Conservation (phyloP, 2,113 vertebrate genomes). For the Sphyrna mokarran region DNA sequence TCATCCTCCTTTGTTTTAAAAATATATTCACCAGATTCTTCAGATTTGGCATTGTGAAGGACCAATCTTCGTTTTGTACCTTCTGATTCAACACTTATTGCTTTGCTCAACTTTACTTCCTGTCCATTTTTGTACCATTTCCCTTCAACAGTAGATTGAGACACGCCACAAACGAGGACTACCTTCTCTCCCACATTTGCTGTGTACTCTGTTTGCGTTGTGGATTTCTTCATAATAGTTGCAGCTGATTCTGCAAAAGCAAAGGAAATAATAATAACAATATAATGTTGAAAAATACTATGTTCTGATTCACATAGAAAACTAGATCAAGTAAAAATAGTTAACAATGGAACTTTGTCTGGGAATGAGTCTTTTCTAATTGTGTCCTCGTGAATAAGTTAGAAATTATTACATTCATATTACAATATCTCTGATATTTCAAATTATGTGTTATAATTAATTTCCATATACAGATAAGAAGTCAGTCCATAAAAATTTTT, state of each 20-base stretch:
- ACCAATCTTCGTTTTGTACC: constrained; percentile 41
- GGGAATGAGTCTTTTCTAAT: not conserved
- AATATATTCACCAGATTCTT: constrained; percentile 39
- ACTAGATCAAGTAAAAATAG: not conserved
- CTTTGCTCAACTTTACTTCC: constrained; percentile 51
- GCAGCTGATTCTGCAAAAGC: not conserved
- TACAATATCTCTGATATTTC: not conserved
- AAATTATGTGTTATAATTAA: not conserved
- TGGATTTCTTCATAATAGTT: constrained; percentile 38
- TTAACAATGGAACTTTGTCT: not conserved
- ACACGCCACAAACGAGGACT: constrained; percentile 9
- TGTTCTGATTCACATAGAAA: not conserved
- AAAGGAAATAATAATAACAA: not conserved
- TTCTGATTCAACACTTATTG: constrained; percentile 40
- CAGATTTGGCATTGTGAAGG: constrained; percentile 36
- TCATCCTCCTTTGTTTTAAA: constrained; percentile 40
- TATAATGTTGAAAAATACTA: not conserved
- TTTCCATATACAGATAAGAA: not conserved
- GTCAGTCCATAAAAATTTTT: not conserved
- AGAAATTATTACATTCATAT: not conserved
- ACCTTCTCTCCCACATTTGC: constrained; percentile 26
- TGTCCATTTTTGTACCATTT: constrained; percentile 46
- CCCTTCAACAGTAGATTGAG: constrained; percentile 38
- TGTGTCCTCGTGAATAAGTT: not conserved
- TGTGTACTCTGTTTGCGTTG: constrained; percentile 40